Conservation (phyloP, 2,113 vertebrate species). For the Nerophis lumbriciformis region DNA sequence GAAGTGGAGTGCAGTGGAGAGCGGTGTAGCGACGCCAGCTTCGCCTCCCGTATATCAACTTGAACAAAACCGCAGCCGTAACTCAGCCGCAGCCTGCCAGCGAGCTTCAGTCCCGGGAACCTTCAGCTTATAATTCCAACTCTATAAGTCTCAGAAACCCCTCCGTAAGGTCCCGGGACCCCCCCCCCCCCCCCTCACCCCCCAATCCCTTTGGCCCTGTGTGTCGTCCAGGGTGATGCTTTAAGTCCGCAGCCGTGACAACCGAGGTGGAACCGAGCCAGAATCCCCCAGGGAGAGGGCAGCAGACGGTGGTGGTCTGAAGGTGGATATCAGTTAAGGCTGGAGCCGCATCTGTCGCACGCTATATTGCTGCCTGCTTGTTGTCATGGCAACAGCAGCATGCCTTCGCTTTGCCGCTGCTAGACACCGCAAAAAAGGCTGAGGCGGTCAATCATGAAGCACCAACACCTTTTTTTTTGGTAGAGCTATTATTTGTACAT, state of each 20-base stretch:
- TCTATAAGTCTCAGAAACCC: conserved; percentile 38
- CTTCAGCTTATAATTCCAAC: conserved; percentile 55
- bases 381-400: conserved; percentile 60
- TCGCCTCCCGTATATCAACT: conserved; percentile 51
- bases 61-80: conserved; percentile 56
- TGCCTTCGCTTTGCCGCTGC: conserved; percentile 56
- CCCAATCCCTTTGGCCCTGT: conserved; percentile 8
- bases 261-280: conserved; percentile 52
- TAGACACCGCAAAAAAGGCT: conserved; percentile 59
- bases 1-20: conserved; percentile 52
- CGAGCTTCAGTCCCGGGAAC: conserved; percentile 29
- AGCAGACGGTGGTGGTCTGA: conserved; percentile 25
- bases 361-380: conserved; percentile 1
- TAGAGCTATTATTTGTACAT: background rate
- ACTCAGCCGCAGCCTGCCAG: conserved; percentile 47
- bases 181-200: conserved; percentile 23
- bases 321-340: conserved; percentile 28
- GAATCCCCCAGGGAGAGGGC: conserved; percentile 24
- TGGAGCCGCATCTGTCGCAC: background rate
- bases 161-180: background rate
- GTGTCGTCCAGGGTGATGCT: conserved; percentile 35
- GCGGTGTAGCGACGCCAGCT: conserved; percentile 34
- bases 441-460: conserved; percentile 20
- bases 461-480: conserved; percentile 18
- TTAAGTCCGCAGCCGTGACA: conserved; percentile 48